Conservation (phyloP, 2,797 vertebrate species). For the Parotocinclus haroldoi region DNA sequence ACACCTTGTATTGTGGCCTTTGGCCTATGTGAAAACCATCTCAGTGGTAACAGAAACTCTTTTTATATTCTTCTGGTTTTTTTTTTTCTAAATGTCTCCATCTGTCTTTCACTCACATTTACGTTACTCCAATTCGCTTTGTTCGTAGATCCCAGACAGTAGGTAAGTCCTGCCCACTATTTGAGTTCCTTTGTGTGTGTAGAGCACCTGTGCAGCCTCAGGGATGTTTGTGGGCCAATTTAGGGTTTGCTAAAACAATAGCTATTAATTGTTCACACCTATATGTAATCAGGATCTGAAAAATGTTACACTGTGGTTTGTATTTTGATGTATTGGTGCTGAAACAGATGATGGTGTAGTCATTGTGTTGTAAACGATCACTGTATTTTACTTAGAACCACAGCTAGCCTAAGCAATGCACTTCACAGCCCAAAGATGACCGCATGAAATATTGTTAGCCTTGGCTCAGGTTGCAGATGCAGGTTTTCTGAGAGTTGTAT, state of each 20-base stretch:
- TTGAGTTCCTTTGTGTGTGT: constrained; percentile 5
- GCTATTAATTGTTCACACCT: constrained; percentile 27
- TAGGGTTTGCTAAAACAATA: constrained; percentile 7
- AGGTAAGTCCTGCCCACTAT: neutral
- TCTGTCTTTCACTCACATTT: neutral
- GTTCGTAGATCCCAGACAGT: neutral
- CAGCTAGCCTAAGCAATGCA: neutral
- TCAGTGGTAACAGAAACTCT: neutral
- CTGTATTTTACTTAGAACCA: neutral
- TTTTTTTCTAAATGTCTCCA: neutral
- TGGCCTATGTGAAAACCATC: constrained; percentile 19
- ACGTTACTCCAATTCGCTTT: neutral
- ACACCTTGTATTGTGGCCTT: constrained; percentile 11
- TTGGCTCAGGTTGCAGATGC: too few species aligned
- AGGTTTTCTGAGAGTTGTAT: too few species aligned
- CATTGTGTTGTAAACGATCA: neutral
- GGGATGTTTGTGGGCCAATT: constrained; percentile 40
- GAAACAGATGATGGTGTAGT: too few species aligned
- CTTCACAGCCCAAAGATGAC: neutral
- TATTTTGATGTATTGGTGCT: too few species aligned
- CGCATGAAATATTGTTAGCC: neutral
- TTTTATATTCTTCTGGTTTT: neutral
- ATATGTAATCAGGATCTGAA: constrained; percentile 13
- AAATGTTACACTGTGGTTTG: neutral
- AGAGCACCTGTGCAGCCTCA: constrained; percentile 5